phyloP scores from a whole-genome alignment of 2,113 vertebrate species.

The Lucifuga dentata region DNA sequence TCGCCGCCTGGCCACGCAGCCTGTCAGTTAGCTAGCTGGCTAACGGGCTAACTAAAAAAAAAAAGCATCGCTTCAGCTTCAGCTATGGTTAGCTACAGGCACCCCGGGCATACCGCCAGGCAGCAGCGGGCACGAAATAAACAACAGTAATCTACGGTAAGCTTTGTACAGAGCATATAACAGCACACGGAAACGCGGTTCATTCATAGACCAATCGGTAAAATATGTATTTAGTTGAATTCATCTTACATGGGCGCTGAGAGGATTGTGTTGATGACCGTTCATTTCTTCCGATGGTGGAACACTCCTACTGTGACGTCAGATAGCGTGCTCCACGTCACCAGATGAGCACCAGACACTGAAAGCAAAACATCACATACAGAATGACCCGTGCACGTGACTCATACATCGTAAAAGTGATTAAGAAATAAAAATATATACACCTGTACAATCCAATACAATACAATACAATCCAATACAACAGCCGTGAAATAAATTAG shows the following conservation, averaged over 20 bases:
- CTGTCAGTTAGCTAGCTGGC: slow-evolving; percentile 71
- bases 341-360: slow-evolving; percentile 41
- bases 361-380: background rate
- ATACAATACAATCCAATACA: too few relatives aligned
- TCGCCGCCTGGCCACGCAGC: slow-evolving; percentile 44
- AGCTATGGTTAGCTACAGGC: slow-evolving; percentile 59
- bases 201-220: slow-evolving; percentile 29
- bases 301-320: slow-evolving; percentile 86
- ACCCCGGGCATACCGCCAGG: slow-evolving; percentile 48
- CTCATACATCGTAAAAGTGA: background rate
- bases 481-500: too few relatives aligned
- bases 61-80: slow-evolving; percentile 26
- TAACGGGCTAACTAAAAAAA: slow-evolving; percentile 42
- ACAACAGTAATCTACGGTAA: background rate
- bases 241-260: slow-evolving; percentile 83
- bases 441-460: too few relatives aligned
- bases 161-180: background rate
- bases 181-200: slow-evolving; percentile 13
- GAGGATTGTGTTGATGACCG: slow-evolving; percentile 83
- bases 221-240: slow-evolving; percentile 36
- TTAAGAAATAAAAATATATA: too few relatives aligned
- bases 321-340: slow-evolving; percentile 75
- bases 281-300: slow-evolving; percentile 80
- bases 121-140: slow-evolving; percentile 18
- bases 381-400: slow-evolving; percentile 10